Evolutionary conservation across 2,113 vertebrate genomes (phyloP), one percentile per base, ranked within the genome.

Genomic region (Okapia johnstoni): DNA sequence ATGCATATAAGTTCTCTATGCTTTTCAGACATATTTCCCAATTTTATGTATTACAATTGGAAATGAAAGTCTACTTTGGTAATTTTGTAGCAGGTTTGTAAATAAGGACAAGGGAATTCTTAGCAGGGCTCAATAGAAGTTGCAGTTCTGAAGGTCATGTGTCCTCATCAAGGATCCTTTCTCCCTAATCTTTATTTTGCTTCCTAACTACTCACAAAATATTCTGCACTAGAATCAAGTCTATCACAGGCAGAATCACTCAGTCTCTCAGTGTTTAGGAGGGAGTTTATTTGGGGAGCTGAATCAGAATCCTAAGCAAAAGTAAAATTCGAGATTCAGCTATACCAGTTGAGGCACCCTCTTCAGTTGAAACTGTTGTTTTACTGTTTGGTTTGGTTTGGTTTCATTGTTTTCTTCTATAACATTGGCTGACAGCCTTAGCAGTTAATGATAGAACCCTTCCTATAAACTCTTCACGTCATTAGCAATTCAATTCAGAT

Each of bases 1-100:
- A 60, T 26, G 10, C 43, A 92, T 89, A 97, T 76, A 96, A 92
- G 54, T 97, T 97, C 80, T 25, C 86, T 61, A 61, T 60, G 52
- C 54, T 85, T 96, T 90, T 88, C 40, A 93, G 66, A 87, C 28
- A 23, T 77, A 83, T 63, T 98, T 88, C 28, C 43, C 33, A 92
- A 50, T 73, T 94, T 91, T 96, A 48, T 76, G 5, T 76, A 26
- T 66, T 76, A 40, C 57, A 95, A 85, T 58, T 87, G 40, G 73
- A 96, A 85, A 89, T 48, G 36, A 96, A 79, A 81, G 28, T 84
- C 28, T 66, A 15, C 19, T 76, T 88, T 58, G 33, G 26, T 89
- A 55, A 30, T 91, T 90, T 73, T 89, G 36, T 73, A 55, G 14
- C 40, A 73, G 28, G 97, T 92, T 86, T 95, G 46, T 96, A 54